phyloP scores from a whole-genome alignment of 1,140 invertebrate species.

The Lepeophtheirus salmonis region DNA sequence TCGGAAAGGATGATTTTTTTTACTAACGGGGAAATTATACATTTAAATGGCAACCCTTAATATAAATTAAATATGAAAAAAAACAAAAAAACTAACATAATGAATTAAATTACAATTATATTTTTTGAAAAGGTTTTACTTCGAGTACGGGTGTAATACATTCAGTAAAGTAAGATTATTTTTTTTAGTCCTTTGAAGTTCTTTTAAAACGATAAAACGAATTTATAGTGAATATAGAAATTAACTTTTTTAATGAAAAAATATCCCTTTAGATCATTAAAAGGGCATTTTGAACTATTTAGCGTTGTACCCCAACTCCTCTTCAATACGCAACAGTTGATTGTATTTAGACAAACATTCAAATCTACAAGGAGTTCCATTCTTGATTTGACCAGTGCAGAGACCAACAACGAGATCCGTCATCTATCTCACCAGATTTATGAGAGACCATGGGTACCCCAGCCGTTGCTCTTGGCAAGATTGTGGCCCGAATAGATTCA shows the following conservation, averaged over 20 bases:
- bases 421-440: conserved; percentile 93
- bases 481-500: conserved; percentile 86
- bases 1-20: no score
- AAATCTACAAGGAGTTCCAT: conserved; percentile 81
- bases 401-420: conserved; percentile 90
- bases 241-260: no score
- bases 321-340: conserved; percentile 94
- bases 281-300: conserved; percentile 62
- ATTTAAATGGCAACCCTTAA: not conserved
- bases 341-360: conserved; percentile 98
- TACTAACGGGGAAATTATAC: no score
- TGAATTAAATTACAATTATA: no score
- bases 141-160: not conserved
- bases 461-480: conserved; percentile 68
- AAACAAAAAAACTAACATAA: no score
- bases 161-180: not conserved
- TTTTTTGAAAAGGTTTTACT: no score
- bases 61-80: not conserved
- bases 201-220: no score
- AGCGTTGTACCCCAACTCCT: conserved; percentile 72
- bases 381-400: conserved; percentile 59
- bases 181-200: not conserved
- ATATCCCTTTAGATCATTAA: conserved; percentile 25
- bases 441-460: conserved; percentile 78
- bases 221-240: no score